Evolutionary conservation across 2,113 vertebrate genomes (phyloP).

Genomic region (Larimichthys crocea): DNA sequence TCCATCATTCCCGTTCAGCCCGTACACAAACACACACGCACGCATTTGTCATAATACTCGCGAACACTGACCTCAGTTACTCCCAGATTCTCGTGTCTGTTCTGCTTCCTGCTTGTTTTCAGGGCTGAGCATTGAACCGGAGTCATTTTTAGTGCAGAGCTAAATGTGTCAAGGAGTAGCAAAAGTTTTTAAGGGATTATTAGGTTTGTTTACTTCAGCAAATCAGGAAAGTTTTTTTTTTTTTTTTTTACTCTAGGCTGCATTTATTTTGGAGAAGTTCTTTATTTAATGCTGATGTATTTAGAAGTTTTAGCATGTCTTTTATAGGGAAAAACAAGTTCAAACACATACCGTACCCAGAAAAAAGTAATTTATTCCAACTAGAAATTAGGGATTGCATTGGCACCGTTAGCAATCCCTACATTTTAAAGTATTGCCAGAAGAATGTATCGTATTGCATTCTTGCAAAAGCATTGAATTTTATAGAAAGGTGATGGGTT

Average conservation of each 20-base stretch:
- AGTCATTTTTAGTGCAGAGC: neutral
- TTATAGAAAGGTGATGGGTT: neutral
- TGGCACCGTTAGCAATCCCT: neutral
- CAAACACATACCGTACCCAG: neutral
- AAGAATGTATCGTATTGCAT: neutral
- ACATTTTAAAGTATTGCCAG: neutral
- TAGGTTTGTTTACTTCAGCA: neutral
- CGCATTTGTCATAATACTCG: neutral
- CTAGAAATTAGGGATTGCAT: neutral
- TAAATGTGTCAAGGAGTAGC: neutral
- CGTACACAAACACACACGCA: neutral
- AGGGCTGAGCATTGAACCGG: neutral
- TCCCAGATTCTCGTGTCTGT: neutral
- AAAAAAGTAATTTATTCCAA: neutral
- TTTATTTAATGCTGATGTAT: neutral
- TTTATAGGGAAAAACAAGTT: neutral
- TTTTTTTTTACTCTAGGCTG: neutral
- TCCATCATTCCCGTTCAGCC: constrained; percentile 42
- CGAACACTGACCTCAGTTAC: neutral
- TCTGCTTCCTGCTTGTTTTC: neutral
- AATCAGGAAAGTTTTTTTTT: neutral
- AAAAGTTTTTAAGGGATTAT: neutral
- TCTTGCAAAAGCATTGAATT: neutral
- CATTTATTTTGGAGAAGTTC: neutral
- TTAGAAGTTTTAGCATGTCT: neutral